Evolutionary conservation across 2,797 vertebrate species (phyloP).

Genomic region (Capromys pilorides): DNA sequence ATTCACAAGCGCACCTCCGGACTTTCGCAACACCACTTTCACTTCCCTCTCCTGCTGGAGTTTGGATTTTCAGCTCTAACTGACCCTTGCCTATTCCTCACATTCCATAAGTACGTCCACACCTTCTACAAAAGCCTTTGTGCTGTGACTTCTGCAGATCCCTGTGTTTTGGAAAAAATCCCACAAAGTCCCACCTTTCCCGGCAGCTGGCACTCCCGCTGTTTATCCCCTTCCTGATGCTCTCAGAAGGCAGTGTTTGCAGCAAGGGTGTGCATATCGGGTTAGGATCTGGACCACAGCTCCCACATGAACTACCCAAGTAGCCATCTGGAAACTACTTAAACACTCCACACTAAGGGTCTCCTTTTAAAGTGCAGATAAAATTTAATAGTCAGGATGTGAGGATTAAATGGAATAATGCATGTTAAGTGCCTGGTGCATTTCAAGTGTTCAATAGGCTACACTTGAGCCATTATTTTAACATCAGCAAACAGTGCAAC

Average conservation of each 20-base stretch:
- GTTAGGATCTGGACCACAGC: neutral
- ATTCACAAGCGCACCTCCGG: neutral
- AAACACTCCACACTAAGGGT: neutral
- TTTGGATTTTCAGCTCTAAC: neutral
- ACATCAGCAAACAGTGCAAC: neutral
- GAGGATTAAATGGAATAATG: neutral
- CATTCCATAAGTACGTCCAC: neutral
- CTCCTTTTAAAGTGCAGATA: neutral
- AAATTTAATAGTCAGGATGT: slow-evolving; percentile 7
- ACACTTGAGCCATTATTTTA: slow-evolving; percentile 2
- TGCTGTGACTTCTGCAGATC: neutral
- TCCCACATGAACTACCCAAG: neutral
- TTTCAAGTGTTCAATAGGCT: neutral
- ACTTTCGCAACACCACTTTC: neutral
- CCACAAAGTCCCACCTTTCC: neutral
- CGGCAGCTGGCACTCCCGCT: neutral
- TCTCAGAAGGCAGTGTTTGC: neutral
- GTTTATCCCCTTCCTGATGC: neutral
- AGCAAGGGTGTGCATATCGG: neutral
- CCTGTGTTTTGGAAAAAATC: neutral
- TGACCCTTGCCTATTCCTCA: neutral
- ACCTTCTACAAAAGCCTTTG: neutral
- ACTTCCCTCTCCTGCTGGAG: neutral
- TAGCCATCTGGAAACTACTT: neutral
- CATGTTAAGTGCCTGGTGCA: neutral